Base-by-base conservation (phyloP, 2,888 invertebrate species). In the Flabesymbios commensalis region DNA sequence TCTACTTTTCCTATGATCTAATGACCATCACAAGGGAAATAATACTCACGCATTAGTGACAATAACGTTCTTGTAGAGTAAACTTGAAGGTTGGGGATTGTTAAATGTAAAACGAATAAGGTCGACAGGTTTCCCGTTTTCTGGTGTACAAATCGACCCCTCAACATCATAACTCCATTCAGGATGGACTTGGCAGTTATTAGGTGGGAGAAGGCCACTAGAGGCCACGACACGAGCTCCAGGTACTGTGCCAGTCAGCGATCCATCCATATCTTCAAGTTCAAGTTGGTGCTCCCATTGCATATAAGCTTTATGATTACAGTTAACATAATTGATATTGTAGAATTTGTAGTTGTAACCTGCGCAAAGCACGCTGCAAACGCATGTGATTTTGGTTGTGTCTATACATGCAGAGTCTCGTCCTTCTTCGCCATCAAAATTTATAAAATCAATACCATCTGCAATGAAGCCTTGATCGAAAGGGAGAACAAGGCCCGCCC, bases 191-290 rank as follows among this genome's bases (percentile, higher is more conserved):
- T 7, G 2, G 31, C 56, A 56, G 31, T 56, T 51, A 14, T 14
- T 7, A 3, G 32, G 14, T 22, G 56, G 56, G 19, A 56, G 22
- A 24, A 53, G 29, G 19, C 24, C n/a, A 24, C 22, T 31, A 17
- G 24, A 29, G 24, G 59, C 2, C n/a, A 57, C 17, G 19, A 32
- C 59, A 17, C 59, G 39, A 2, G 71, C 67, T 24, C 26, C 33
- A 7, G 49, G 14, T 10, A 28, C 49, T 22, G 22, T 14, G n/a
- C 57, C 61, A 4, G 61, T 61, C 17, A 61, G 53, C 17, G 48
- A 48, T 1, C 75, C 78, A 59, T 79, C 78, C 2, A 59, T 10
- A 60, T 77, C 78, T 19, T 66, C 29, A 3, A 76, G 49, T 0
- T 67, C 62, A n/a, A 52, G 57, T 31, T 68, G 60, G 36, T 61